phyloP scores from a whole-genome alignment of 2,797 vertebrate genomes.

The Euphonia xanthogaster region DNA sequence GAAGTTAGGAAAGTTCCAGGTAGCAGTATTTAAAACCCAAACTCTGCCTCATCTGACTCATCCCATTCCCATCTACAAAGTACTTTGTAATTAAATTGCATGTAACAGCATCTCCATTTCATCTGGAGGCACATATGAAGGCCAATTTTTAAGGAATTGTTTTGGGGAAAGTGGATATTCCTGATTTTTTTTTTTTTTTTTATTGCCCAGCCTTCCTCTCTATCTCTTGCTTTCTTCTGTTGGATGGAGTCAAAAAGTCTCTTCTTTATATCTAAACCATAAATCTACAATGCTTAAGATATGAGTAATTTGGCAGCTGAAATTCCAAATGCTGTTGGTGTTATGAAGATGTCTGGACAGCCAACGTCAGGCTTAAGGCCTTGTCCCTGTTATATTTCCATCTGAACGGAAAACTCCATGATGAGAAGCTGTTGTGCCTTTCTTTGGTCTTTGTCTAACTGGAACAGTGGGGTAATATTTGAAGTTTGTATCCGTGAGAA shows the following conservation, averaged over 20 bases:
- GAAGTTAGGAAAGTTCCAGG: neutral
- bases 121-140: neutral
- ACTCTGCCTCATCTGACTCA: neutral
- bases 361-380: constrained; percentile 51
- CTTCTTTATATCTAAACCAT: constrained; percentile 12
- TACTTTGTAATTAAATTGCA: neutral
- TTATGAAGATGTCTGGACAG: constrained; percentile 62
- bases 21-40: neutral
- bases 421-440: constrained; percentile 42
- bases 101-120: neutral
- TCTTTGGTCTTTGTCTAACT: constrained; percentile 45
- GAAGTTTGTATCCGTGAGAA: constrained; percentile 53
- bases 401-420: constrained; percentile 29
- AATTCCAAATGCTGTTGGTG: constrained; percentile 45
- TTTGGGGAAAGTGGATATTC: neutral
- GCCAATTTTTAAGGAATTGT: neutral
- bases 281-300: constrained; percentile 12
- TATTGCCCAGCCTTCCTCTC: neutral
- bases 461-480: constrained; percentile 47
- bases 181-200: neutral
- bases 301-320: constrained; percentile 34
- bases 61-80: neutral
- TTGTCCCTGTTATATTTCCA: constrained; percentile 51
- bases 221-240: constrained; percentile 54
- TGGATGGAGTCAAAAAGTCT: constrained; percentile 16